phyloP scores from a whole-genome alignment of 1,140 invertebrate species.

The Pogonognathellus flavescens region DNA sequence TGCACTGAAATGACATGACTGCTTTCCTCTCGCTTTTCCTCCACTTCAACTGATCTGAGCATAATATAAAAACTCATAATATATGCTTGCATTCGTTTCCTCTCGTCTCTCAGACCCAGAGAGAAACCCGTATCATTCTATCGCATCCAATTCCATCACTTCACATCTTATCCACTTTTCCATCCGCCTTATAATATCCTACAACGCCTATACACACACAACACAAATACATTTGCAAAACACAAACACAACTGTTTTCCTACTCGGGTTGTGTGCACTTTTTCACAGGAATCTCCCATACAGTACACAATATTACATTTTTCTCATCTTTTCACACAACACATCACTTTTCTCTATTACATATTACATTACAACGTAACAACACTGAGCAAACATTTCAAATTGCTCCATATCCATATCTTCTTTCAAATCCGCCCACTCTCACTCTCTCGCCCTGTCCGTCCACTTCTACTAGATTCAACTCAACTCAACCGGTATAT shows the following conservation, averaged over 20 bases:
- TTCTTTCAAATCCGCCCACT: neutral
- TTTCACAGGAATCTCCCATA: too few species aligned
- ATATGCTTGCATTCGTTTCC: neutral
- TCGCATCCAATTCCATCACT: neutral
- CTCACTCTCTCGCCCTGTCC: neutral
- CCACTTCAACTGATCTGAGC: neutral
- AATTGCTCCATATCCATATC: conserved; percentile 9
- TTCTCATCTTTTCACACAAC: neutral
- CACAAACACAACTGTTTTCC: too few species aligned
- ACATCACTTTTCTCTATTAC: neutral
- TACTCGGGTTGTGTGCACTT: too few species aligned
- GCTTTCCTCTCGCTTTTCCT: neutral
- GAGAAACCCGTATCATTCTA: neutral
- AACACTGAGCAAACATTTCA: neutral
- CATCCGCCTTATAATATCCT: neutral
- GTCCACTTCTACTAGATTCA: neutral
- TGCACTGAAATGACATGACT: conserved; percentile 11
- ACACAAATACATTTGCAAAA: too few species aligned
- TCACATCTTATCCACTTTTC: neutral
- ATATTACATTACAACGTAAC: neutral
- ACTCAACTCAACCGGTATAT: too few species aligned
- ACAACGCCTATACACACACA: too few species aligned
- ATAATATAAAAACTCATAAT: conserved; percentile 54
- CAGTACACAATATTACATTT: neutral
- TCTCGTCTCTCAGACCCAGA: neutral